Percentiles rank a stretch among this genome's conserved stretches.
Conservation (phyloP, 2,888 invertebrate species). For the Penaeus monodon region DNA sequence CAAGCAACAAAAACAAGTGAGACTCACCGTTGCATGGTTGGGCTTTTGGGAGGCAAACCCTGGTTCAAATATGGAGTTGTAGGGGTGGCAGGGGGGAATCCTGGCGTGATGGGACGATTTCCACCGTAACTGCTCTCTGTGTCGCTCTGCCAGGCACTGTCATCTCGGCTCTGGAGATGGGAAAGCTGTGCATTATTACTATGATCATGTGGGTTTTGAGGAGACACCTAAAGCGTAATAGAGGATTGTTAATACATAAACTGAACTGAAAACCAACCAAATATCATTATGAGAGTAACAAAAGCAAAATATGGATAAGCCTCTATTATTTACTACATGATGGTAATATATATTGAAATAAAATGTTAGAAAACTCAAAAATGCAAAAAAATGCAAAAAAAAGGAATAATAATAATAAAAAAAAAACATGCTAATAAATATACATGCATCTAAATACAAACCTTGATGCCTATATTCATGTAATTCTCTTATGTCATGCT, state of each 20-base stretch:
- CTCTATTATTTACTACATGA: no score
- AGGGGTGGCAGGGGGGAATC: conserved; percentile 88
- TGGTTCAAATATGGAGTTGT: conserved; percentile 88
- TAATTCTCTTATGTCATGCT: neutral
- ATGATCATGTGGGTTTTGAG: no score
- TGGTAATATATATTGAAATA: no score
- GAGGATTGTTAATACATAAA: neutral
- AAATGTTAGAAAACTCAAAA: no score
- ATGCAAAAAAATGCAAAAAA: no score
- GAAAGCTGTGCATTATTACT: neutral
- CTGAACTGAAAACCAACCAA: neutral
- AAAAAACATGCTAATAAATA: conserved; percentile 2
- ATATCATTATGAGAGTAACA: no score
- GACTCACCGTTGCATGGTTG: conserved; percentile 77
- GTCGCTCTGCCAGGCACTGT: conserved; percentile 64
- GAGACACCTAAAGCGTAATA: neutral
- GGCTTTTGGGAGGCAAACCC: conserved; percentile 85
- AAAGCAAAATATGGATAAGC: no score
- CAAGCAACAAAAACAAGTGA: neutral
- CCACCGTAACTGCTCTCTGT: conserved; percentile 56
- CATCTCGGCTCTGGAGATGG: conserved; percentile 59
- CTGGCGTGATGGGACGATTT: conserved; percentile 85
- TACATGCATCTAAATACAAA: conserved; percentile 10
- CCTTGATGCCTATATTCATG: neutral
- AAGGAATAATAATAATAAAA: neutral